A percentile compares a stretch with the other conserved stretches of the same genome.
These are phyloP conservation scores for Mesorhabditis sp. DNA, from an alignment of 2,888 invertebrate species.

Conservation along the genomic window DNA sequence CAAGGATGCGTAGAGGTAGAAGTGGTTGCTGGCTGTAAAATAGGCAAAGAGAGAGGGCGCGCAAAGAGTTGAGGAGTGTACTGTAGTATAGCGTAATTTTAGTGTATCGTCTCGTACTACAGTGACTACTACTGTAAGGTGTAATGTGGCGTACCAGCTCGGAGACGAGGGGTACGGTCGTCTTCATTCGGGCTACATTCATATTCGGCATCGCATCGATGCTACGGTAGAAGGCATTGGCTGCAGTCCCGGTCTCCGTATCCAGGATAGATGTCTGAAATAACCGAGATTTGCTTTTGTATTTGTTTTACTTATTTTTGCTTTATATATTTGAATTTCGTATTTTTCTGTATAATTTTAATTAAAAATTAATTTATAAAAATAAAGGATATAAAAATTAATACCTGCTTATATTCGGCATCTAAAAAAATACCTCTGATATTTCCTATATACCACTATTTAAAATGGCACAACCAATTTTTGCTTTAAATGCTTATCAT, in stretches of 20 bases:
- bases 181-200: slow-evolving; percentile 76
- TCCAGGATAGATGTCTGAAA: slow-evolving; percentile 56
- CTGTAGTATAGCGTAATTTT: neutral
- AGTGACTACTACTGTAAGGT: neutral
- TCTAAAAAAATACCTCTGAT: no score
- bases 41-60: neutral
- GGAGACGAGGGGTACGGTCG: slow-evolving; percentile 94
- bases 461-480: no score
- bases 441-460: no score
- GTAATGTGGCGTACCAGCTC: slow-evolving; percentile 81
- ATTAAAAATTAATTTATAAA: neutral
- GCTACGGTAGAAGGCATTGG: slow-evolving; percentile 98
- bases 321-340: slow-evolving; percentile 12
- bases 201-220: slow-evolving; percentile 99
- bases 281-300: neutral
- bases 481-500: no score
- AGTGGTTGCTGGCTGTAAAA: slow-evolving; percentile 1
- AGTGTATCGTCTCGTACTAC: neutral
- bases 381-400: neutral
- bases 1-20: neutral
- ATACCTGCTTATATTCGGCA: no score
- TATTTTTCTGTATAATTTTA: neutral
- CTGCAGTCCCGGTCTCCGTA: slow-evolving; percentile 71
- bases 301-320: slow-evolving; percentile 1
- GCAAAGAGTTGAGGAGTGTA: neutral